These are phyloP conservation scores for Rhabdomys dilectus DNA, from an alignment of 2,113 vertebrate species.

Conservation along the genomic window DNA sequence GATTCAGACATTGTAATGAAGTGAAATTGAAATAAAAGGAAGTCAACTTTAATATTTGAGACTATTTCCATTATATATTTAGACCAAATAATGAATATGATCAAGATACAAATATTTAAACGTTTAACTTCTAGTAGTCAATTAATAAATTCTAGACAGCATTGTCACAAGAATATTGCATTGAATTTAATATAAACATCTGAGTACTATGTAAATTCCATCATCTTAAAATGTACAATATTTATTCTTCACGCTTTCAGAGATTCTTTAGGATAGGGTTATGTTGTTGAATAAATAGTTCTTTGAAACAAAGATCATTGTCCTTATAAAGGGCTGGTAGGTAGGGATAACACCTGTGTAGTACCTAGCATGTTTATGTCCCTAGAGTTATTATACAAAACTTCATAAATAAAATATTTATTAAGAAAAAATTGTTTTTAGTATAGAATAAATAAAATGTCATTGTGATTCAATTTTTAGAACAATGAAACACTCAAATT, in stretches of 20 bases:
- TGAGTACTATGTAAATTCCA: background rate
- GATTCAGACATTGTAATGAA: background rate
- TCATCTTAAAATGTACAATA: background rate
- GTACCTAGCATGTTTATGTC: no score
- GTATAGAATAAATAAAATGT: background rate
- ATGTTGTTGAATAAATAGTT: background rate
- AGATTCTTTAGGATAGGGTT: background rate
- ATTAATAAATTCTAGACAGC: background rate
- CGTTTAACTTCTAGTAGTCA: background rate
- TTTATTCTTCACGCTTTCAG: background rate
- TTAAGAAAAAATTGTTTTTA: background rate
- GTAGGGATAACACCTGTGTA: no score
- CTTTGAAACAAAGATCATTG: background rate
- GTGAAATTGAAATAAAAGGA: background rate
- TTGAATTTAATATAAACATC: background rate
- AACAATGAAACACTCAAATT: background rate
- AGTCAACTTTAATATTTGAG: background rate
- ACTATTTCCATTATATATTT: conserved; percentile 1
- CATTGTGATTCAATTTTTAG: background rate
- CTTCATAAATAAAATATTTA: background rate
- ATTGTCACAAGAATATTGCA: background rate
- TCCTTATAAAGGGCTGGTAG: background rate
- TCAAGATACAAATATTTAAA: background rate
- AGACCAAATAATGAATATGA: background rate
- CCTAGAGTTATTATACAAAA: no score